Base-by-base conservation (phyloP, 2,797 vertebrate genomes). In the Pitangus sulphuratus region DNA sequence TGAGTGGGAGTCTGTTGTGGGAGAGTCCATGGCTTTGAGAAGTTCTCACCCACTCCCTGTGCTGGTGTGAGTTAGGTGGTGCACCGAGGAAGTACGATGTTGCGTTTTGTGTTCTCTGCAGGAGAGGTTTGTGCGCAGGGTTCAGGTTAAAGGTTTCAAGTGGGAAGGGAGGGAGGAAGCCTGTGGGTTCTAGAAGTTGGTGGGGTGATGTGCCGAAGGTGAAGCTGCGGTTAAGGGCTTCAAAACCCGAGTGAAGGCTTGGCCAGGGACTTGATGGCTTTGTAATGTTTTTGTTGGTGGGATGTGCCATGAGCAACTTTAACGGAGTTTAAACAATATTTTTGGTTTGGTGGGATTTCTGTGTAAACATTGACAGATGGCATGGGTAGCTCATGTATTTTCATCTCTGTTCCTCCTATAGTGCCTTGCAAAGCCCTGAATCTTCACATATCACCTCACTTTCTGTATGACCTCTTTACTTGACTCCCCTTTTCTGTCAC, bases 341-440 rank as follows among this genome's bases (percentile, higher is more conserved):
- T 95, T 93, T 89, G 79, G 60, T 91, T 94, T 93, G 89, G 54
- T 95, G 92, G 88, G 74, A 76, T 92, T 92, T 94, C 80, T 90
- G 24, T 89, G 56, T 90, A 96, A 96, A 89, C 90, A 90, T 6
- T 90, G 94, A 70, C 94, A 97, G 94, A 90, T 96, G 90, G 89
- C 77, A 76, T 70, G 81, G 65, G 62, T 90, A 78, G 39, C 71
- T 95, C 50, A 54, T 78, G 75, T 96, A 61, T 92, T 96, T 90
- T 96, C 89, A 78, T 94, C 79, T 93, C 79, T 57, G 8, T 68
- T 95, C 40, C 39, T 93, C 61, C 37, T 1, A 0, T 57, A 62
- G 69, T 65, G 50, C 51, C 75, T 94, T 87, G 31, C 72, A 69
- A 86, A 94, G 42, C 57, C 82, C 79, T 64, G 66, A 80, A 85